These are phyloP conservation scores for Drosophila neotestacea DNA, from an alignment of 2,888 invertebrate species.

Conservation along the genomic window DNA sequence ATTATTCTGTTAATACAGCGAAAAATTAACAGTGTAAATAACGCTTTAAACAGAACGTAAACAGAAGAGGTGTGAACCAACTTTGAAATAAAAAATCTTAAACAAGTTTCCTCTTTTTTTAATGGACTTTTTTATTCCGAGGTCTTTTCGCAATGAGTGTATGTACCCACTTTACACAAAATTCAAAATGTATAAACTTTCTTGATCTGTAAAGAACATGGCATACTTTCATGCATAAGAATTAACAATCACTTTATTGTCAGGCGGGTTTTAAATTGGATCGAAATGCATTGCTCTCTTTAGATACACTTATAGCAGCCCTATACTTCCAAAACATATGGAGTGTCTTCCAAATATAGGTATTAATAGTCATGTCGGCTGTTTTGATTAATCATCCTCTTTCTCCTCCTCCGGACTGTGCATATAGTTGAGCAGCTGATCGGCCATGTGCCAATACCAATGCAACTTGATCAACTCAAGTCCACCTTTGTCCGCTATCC, in stretches of 20 bases:
- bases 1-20: too few species aligned
- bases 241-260: slow-evolving; percentile 11
- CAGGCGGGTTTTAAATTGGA: not conserved
- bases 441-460: slow-evolving; percentile 80
- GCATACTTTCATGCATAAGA: slow-evolving; percentile 37
- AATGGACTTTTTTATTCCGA: too few species aligned
- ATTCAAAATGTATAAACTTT: too few species aligned
- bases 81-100: too few species aligned
- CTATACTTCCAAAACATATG: not conserved
- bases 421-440: slow-evolving; percentile 69
- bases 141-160: too few species aligned
- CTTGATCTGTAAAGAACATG: not conserved
- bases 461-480: slow-evolving; percentile 72
- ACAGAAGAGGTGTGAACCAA: too few species aligned
- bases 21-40: too few species aligned
- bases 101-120: too few species aligned
- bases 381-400: slow-evolving; percentile 21
- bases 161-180: too few species aligned
- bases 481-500: slow-evolving; percentile 81
- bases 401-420: slow-evolving; percentile 40
- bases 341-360: not conserved
- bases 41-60: too few species aligned
- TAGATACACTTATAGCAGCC: not conserved
- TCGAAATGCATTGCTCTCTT: not conserved
- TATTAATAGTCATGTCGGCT: not conserved